phyloP scores from a whole-genome alignment of 2,888 invertebrate species.

The Acanthosepion pharaonis region DNA sequence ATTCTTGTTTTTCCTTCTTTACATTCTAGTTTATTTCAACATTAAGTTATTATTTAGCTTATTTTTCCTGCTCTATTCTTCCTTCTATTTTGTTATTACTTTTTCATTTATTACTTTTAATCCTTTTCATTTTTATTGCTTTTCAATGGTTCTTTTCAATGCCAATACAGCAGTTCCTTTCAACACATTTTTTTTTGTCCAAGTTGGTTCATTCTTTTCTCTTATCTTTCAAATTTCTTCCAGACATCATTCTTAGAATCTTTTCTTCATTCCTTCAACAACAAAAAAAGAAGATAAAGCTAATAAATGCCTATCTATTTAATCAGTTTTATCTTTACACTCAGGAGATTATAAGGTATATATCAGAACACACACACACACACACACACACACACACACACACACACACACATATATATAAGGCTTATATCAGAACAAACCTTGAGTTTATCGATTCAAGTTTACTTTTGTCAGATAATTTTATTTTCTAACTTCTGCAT shows the following conservation, averaged over 20 bases:
- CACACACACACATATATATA: too few relatives aligned
- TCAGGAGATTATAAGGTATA: not conserved
- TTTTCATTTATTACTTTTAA: not conserved
- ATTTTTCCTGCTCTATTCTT: not conserved
- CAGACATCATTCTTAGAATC: not conserved
- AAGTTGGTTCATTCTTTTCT: not conserved
- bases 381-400: too few relatives aligned
- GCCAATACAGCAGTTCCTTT: not conserved
- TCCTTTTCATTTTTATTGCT: not conserved
- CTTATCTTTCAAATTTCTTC: not conserved
- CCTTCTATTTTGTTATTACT: not conserved
- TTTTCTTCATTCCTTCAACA: not conserved
- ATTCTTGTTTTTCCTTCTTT: not conserved
- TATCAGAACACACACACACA: not conserved
- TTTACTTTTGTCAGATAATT: not conserved
- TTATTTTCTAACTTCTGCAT: not conserved
- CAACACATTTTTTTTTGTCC: not conserved
- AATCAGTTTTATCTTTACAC: not conserved
- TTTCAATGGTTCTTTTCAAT: not conserved
- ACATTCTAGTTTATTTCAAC: not conserved
- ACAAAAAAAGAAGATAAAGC: not conserved
- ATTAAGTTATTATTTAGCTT: too few relatives aligned
- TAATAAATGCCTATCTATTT: not conserved
- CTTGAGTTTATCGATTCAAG: not conserved
- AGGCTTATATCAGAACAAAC: not conserved